Conservation (phyloP, 2,797 vertebrate genomes). For the Pseudochirops cupreus region DNA sequence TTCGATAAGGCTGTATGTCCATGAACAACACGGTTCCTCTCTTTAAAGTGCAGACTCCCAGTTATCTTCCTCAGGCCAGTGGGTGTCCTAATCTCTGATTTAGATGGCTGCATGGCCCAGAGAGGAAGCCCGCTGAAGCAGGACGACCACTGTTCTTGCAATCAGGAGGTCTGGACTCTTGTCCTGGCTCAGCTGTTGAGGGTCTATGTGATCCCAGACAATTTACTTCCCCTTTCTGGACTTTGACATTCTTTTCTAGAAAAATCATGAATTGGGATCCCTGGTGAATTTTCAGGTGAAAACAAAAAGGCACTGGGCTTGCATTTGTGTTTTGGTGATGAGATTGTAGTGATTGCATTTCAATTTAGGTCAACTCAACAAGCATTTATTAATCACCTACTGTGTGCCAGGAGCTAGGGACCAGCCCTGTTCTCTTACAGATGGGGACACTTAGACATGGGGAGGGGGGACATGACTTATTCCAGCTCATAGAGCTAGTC, state of each 20-base stretch:
- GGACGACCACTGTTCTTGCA: not conserved
- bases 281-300: not conserved
- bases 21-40: not conserved
- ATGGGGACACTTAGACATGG: not conserved
- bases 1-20: conserved; percentile 1
- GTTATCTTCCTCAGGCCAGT: not conserved
- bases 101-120: not conserved
- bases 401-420: not conserved
- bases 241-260: not conserved
- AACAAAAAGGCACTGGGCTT: not conserved
- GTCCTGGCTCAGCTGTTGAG: not conserved
- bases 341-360: not conserved
- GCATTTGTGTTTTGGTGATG: not conserved
- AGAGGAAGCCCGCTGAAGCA: not conserved
- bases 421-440: not conserved
- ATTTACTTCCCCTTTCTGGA: not conserved
- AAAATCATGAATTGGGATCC: not conserved
- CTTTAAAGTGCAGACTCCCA: not conserved
- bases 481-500: not conserved
- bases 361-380: not conserved
- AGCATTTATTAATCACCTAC: not conserved
- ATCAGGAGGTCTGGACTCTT: not conserved
- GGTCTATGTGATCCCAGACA: not conserved
- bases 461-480: not conserved
- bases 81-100: not conserved